phyloP scores from a whole-genome alignment of 2,113 vertebrate species.

The Circaetus gallicus region DNA sequence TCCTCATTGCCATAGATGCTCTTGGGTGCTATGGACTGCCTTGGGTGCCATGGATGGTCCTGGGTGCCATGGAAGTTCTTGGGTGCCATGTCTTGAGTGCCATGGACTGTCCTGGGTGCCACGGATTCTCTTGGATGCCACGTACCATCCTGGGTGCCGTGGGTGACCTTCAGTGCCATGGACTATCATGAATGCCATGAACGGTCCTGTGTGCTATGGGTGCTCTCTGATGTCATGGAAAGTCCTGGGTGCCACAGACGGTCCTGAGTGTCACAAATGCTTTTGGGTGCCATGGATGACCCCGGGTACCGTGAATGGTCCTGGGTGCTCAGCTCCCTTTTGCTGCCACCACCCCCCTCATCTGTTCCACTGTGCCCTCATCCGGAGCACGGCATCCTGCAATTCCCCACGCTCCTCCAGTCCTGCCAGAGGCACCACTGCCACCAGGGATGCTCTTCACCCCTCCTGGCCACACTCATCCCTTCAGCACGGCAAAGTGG shows the following conservation, averaged over 20 bases:
- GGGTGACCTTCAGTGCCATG: background rate
- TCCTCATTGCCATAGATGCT: background rate
- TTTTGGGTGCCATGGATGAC: fast-evolving
- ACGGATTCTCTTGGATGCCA: background rate
- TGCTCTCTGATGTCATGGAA: background rate
- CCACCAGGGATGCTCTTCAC: background rate
- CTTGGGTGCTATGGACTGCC: no score
- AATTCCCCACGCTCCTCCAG: background rate
- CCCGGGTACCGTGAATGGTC: fast-evolving
- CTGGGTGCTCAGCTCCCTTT: background rate
- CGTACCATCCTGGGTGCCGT: no score
- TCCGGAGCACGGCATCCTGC: background rate
- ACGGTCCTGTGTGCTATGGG: background rate
- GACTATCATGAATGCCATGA: background rate
- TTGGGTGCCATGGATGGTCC: background rate
- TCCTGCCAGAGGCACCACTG: background rate
- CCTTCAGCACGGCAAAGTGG: background rate
- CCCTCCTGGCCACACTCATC: background rate
- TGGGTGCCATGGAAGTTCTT: background rate
- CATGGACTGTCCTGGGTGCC: background rate
- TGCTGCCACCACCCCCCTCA: background rate
- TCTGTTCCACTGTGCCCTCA: background rate
- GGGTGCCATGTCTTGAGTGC: background rate
- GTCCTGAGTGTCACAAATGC: background rate
- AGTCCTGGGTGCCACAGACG: no score